Base-by-base conservation (phyloP, 2,113 vertebrate genomes). In the Tetrao urogallus region DNA sequence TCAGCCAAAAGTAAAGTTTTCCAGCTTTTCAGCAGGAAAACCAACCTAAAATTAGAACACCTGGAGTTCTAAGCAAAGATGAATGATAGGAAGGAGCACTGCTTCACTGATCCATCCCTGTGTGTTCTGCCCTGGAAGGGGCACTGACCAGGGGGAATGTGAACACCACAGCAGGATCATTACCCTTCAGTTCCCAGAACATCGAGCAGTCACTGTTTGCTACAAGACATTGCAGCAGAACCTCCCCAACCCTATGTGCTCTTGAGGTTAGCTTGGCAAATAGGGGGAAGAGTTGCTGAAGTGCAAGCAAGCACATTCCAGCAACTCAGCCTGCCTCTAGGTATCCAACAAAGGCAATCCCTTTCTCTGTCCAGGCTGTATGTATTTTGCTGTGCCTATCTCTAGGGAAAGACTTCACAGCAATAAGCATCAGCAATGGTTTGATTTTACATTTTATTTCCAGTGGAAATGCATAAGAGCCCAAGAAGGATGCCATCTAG, bases 1-100 rank as follows among this genome's bases (percentile, higher is more conserved):
- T 86, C 76, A 75, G 73, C 52, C 86, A 57, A 38, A 80, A 93
- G 43, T 86, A 42, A 80, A 93, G 40, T 88, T 38, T 38, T 38
- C 38, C 42, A 96, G 90, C 32, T 80, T 93, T 94, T 67, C 69
- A 52, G 76, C 36, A 93, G 65, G 79, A 93, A 93, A 93, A 92
- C 75, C 86, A 57, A 92, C 78, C 73, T 88, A 65, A 90, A 95
- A 94, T 95, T 75, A 81, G 89, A 78, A 6, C 47, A 69, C 47
- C 65, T 61, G 71, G 80, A 85, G 83, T 92, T 52, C 56, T 5
- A 45, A 81, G 77, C 88, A 71, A 72, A 8, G 80, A 67, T 6
- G 63, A 67, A 52, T 66, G 38, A 34, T 70, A 72, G 45, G 42
- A 56, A 4, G 15, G 65, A 86, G 65, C 9, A 0, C 1, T 25